Percentiles rank a stretch among this genome's conserved stretches.
These are phyloP conservation scores for Hyperoplus immaculatus DNA, from an alignment of 2,797 vertebrate genomes.

Conservation along the genomic window DNA sequence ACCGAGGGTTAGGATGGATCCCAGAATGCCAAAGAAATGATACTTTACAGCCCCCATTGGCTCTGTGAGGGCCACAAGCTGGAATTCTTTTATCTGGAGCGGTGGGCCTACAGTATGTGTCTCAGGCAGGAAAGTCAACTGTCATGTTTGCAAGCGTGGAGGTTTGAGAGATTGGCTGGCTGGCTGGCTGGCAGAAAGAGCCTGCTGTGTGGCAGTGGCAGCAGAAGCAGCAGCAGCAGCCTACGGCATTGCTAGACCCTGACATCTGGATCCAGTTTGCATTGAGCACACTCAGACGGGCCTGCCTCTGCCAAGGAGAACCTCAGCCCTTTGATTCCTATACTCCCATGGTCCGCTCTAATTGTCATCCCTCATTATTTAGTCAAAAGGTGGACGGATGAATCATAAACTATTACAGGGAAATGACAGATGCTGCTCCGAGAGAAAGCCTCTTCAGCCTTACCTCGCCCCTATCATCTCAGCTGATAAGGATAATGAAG, in stretches of 20 bases:
- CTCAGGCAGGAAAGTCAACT: conserved; percentile 67
- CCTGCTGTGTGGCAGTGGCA: conserved; percentile 71
- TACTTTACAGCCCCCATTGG: conserved; percentile 58
- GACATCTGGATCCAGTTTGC: conserved; percentile 90
- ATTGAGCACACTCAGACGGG: conserved; percentile 76
- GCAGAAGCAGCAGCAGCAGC: conserved; percentile 45
- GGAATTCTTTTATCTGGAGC: conserved; percentile 73
- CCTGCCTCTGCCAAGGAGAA: conserved; percentile 81
- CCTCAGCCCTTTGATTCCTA: conserved; percentile 83
- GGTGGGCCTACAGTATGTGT: conserved; percentile 45
- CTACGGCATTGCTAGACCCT: conserved; percentile 67
- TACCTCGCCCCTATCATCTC: conserved; percentile 60
- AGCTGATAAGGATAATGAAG: conserved; percentile 80
- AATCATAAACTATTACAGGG: conserved; percentile 83
- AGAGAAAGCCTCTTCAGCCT: conserved; percentile 76
- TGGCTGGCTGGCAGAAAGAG: conserved; percentile 76
- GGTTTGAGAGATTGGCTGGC: conserved; percentile 63
- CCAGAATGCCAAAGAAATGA: conserved; percentile 67
- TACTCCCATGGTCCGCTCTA: conserved; percentile 80
- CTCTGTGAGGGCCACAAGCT: conserved; percentile 46
- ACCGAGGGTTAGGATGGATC: conserved; percentile 72
- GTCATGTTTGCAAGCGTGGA: conserved; percentile 70
- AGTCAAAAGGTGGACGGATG: conserved; percentile 85
- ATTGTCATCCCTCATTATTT: conserved; percentile 88
- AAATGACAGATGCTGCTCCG: conserved; percentile 76